A percentile compares a stretch with the other conserved stretches of the same genome.
phyloP scores from a whole-genome alignment of 2,797 vertebrate species.

The Pampus argenteus region DNA sequence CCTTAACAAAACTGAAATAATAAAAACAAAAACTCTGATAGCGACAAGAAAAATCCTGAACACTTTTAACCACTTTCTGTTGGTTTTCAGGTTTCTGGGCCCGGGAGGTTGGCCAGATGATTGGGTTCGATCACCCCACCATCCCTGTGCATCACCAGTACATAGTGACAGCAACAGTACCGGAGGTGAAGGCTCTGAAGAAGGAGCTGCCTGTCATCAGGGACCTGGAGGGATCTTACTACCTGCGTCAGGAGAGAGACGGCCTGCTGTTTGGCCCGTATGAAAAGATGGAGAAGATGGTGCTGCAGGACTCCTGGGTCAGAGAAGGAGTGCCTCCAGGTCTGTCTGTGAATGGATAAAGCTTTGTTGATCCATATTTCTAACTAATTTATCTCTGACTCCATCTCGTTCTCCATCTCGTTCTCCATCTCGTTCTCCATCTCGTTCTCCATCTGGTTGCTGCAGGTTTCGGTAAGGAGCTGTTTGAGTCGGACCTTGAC shows the following conservation, averaged over 20 bases:
- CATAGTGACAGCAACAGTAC: constrained; percentile 93
- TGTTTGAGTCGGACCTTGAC: constrained; percentile 98
- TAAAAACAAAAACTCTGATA: no score
- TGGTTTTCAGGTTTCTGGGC: constrained; percentile 93
- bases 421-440: constrained; percentile 70
- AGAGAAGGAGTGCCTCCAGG: constrained; percentile 93
- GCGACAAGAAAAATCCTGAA: no score
- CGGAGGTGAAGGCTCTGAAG: constrained; percentile 95
- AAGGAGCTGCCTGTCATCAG: constrained; percentile 93
- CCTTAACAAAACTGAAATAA: no score
- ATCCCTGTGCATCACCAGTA: constrained; percentile 98
- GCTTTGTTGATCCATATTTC: not conserved
- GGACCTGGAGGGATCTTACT: constrained; percentile 95
- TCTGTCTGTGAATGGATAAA: constrained; percentile 49
- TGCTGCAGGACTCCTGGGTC: constrained; percentile 95
- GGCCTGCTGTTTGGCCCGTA: constrained; percentile 97
- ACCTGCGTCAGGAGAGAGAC: constrained; percentile 95
- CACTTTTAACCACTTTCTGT: no score
- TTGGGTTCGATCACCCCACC: constrained; percentile 93
- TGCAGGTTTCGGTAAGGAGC: constrained; percentile 96
- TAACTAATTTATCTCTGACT: not conserved
- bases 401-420: constrained; percentile 46
- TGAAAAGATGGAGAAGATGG: constrained; percentile 95
- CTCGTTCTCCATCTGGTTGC: constrained; percentile 28
- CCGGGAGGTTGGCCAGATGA: constrained; percentile 92